phyloP scores from a whole-genome alignment of 1,140 invertebrate genomes.

The Philotrypesis tridentata region DNA sequence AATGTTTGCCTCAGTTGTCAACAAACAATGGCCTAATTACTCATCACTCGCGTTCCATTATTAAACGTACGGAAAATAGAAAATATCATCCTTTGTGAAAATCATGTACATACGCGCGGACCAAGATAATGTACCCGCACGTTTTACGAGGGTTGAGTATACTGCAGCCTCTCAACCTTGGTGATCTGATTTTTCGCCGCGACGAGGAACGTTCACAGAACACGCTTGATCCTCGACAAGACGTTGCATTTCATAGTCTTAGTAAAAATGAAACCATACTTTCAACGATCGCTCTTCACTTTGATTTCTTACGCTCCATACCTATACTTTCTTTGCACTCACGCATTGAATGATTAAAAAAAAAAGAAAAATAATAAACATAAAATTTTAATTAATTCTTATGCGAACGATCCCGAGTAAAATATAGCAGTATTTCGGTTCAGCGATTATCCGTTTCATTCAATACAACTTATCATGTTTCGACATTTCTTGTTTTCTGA shows the following conservation, averaged over 20 bases:
- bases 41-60: conserved; percentile 52
- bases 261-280: conserved; percentile 29
- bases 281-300: neutral
- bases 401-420: neutral
- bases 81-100: conserved; percentile 58
- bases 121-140: conserved; percentile 11
- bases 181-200: conserved; percentile 18
- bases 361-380: conserved; percentile 12
- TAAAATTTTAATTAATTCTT: conserved; percentile 4
- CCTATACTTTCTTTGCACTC: conserved; percentile 1
- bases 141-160: conserved; percentile 2
- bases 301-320: conserved; percentile 23
- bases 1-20: conserved; percentile 21
- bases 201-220: conserved; percentile 53
- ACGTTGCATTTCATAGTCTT: conserved; percentile 21
- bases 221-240: conserved; percentile 22
- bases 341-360: neutral
- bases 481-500: neutral
- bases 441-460: neutral
- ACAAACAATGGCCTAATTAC: conserved; percentile 48
- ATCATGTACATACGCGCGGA: conserved; percentile 55
- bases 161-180: neutral
- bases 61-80: conserved; percentile 62
- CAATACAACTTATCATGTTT: neutral
- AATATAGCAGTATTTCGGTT: conserved; percentile 21